Evolutionary conservation across 2,797 vertebrate genomes (phyloP), one percentile per base, ranked within the genome.

Genomic region (Acrossocheilus fasciatus): DNA sequence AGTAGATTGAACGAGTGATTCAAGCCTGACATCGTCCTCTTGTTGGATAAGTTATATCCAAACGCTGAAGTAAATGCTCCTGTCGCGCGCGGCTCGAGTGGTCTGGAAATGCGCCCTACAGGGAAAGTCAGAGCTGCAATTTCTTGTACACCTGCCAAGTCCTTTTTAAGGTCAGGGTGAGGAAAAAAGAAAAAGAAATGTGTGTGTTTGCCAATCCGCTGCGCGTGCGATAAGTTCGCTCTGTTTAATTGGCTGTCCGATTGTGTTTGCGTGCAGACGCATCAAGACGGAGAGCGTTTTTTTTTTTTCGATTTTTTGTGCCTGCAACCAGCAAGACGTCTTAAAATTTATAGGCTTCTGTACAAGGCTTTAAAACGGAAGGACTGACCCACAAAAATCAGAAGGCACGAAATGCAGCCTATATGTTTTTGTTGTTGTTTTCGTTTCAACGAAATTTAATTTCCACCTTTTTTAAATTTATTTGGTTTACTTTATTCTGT

Each of bases 1-100:
- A 95, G 80, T 23, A 95, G 59, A 7, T 88, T 86, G n/a, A 89
- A 87, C n/a, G 93, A 93, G 12, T 52, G 91, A 52, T 87, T 10
- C 47, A 92, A 87, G 47, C 91, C 89, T 87, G 91, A 75, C 95
- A 95, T 95, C 23, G 47, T 87, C 34, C 50, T 80, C 45, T 39
- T 20, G 64, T 39, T 47, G 66, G 12, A 68, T 69, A 45, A 45
- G 43, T 3, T 43, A 9, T 76, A 4, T 23, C 11, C 79, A 36
- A 78, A 59, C 6, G 34, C 0, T 54, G 5, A 34, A 59, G 23
- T 79, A 9, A 52, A 66, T 45, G 17, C 20, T 18, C 30, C 30
- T 20, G 23, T n/a, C 39, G 81, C 73, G 75, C n/a, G 6, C 39
- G 76, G 39, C 64, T 73, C 30, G 2, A 30, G 18, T 18, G 20